Base-by-base conservation (phyloP, 1,140 invertebrate genomes). In the Bombus balteatus region DNA sequence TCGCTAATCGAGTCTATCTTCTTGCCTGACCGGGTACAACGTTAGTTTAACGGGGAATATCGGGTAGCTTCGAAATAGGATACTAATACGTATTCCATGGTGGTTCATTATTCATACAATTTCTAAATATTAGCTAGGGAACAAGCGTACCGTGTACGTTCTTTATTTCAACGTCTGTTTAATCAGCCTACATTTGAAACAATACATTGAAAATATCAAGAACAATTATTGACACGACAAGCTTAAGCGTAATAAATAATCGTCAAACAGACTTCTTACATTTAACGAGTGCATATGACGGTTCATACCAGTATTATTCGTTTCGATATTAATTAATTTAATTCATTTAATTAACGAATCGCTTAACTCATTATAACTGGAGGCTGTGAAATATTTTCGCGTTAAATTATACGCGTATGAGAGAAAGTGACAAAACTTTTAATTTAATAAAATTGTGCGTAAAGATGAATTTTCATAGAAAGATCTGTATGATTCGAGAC, bases 31-130 rank as follows among this genome's bases (percentile, higher is more conserved):
- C 22, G 3, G 5, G 34, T 3, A 3, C 41, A 34, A 15, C 10
- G 22, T 53, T 65, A 28, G 22, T 73, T 87, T 65, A n/a, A 39
- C 37, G 37, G 34, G 47, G n/a, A 78, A 57, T 47, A 76, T 72
- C 57, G 39, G 43, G 18, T 75, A n/a, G 28, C 43, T 34, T 28
- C 15, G 57, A 34, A 86, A 65, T 37, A 4, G 70, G 39, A 59
- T 71, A 80, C 37, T 41, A 65, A 78, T 78, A 66, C n/a, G n/a
- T 32, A 73, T 86, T 15, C 43, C 41, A n/a, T 43, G 47, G 13
- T 66, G 77, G 70, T 88, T 85, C 74, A 88, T 85, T 85, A 88
- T 79, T 88, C 78, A 65, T 65, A n/a, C 62, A 59, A 70, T 76
- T 77, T 66, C 39, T 86, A 79, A 86, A 86, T 86, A 86, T 86